Conservation (phyloP, 2,888 invertebrate genomes). For the Tetragonisca angustula region DNA sequence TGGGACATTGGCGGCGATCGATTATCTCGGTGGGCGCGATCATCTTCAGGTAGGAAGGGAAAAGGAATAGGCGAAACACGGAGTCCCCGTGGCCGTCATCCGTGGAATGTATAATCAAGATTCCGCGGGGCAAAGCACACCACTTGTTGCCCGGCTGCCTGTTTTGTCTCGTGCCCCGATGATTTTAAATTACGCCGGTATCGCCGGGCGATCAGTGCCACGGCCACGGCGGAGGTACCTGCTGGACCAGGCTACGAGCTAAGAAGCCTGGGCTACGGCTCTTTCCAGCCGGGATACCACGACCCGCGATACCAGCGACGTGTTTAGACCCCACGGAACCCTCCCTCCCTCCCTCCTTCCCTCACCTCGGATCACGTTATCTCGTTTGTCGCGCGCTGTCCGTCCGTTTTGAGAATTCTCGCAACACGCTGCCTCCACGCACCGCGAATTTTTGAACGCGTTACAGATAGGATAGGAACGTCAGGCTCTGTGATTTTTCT, state of each 20-base stretch:
- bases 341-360: slow-evolving; percentile 1
- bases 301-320: slow-evolving; percentile 70
- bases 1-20: slow-evolving; percentile 68
- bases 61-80: slow-evolving; percentile 53
- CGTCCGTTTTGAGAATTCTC: slow-evolving; percentile 8
- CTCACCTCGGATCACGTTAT: slow-evolving; percentile 16
- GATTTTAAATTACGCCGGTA: slow-evolving; percentile 81
- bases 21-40: slow-evolving; percentile 57
- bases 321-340: slow-evolving; percentile 59
- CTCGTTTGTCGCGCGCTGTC: slow-evolving; percentile 44
- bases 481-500: too few relatives aligned
- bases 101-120: slow-evolving; percentile 81
- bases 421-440: neutral
- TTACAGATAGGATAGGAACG: too few relatives aligned
- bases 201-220: slow-evolving; percentile 78
- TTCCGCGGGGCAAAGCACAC: slow-evolving; percentile 75
- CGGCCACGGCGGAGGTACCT: slow-evolving; percentile 75
- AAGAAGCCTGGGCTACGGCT: slow-evolving; percentile 71
- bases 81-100: slow-evolving; percentile 70
- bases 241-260: slow-evolving; percentile 73
- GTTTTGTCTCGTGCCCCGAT: slow-evolving; percentile 80
- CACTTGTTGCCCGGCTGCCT: slow-evolving; percentile 78
- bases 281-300: slow-evolving; percentile 72
- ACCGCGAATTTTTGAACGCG: too few relatives aligned
- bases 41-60: slow-evolving; percentile 4